Evolutionary conservation across 1,140 invertebrate genomes (phyloP), one percentile per base, ranked within the genome.

Genomic region (Marisa cornuarietis): DNA sequence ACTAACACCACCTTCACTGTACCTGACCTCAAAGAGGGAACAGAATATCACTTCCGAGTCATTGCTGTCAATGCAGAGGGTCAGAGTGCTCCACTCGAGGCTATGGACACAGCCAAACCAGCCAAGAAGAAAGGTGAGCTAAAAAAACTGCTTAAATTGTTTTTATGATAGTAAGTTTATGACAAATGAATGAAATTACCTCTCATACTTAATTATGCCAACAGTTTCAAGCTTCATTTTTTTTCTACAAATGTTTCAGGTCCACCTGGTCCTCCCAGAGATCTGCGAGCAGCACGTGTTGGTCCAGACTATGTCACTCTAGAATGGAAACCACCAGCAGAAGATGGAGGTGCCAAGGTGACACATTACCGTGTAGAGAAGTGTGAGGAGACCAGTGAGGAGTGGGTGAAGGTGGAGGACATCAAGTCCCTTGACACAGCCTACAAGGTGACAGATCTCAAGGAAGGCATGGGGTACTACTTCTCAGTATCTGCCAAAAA

Each of bases 401-500:
- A 83, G 13, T 87, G 85, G 82, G 79, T 81, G 18, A 84, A 84
- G 65, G 82, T 87, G 24, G 79, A 81, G 54, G 83, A 85, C 71
- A 61, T 87, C 76, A 83, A 85, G 71, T 76, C 84, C 66, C 72
- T 82, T 54, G 85, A 87, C 54, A 81, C 83, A 20, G 79, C 82
- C 18, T 95, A 97, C 83, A 98, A 94, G 78, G 97, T 99, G 88
- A 95, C 96, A 77, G 95, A 96, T 82, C 96, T 99, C 26, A 94
- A 95, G 78, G 96, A 98, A 73, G 83, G 81, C 76, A 96, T 98
- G 87, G 97, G 98, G 90, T 99, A 99, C 87, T 93, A 97, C 85
- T 99, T 99, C 93, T 93, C 97, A 80, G 94, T 99, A 6, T 96
- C 96, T 93, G 98, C 98, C 22, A 96, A 96, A 42, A 99, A 99